Percentiles rank a stretch among this genome's conserved stretches.
Evolutionary conservation across 23 tunicate genomes (phyloP).

Genomic region (Styela clava): DNA sequence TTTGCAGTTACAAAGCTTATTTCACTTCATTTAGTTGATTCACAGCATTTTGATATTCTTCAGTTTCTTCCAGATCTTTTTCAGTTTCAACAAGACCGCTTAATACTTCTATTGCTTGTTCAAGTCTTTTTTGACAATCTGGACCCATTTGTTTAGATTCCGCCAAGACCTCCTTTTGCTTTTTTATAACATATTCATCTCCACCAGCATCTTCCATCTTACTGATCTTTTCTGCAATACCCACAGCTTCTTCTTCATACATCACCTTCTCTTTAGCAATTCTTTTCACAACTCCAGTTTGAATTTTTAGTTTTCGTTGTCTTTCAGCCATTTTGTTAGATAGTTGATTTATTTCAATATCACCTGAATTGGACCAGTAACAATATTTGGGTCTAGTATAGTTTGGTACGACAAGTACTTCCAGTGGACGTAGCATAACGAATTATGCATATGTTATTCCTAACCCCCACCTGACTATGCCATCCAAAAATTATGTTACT

Average conservation of each 20-base stretch:
- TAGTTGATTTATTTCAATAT: no score
- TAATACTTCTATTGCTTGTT: constrained; percentile 50
- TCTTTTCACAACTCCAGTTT: constrained; percentile 87
- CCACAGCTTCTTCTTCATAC: constrained; percentile 66
- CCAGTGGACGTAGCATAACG: no score
- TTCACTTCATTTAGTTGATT: constrained; percentile 41
- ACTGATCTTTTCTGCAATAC: constrained; percentile 42
- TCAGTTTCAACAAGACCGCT: constrained; percentile 44
- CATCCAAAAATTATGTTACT: no score
- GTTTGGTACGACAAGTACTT: no score
- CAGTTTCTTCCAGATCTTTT: constrained; percentile 44
- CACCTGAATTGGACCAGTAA: no score
- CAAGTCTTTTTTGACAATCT: constrained; percentile 72
- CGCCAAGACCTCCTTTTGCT: constrained; percentile 56
- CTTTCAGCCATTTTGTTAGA: constrained; percentile 75
- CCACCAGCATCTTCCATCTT: constrained; percentile 58
- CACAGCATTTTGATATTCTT: constrained; percentile 56
- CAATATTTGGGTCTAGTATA: no score
- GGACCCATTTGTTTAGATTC: constrained; percentile 88
- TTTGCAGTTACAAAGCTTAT: no score
- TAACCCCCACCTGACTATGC: no score
- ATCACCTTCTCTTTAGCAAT: constrained; percentile 71
- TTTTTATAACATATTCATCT: constrained; percentile 80
- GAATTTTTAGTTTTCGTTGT: constrained; percentile 74
- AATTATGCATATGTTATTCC: no score